phyloP scores from a whole-genome alignment of 2,113 vertebrate species.

The Bucco capensis region DNA sequence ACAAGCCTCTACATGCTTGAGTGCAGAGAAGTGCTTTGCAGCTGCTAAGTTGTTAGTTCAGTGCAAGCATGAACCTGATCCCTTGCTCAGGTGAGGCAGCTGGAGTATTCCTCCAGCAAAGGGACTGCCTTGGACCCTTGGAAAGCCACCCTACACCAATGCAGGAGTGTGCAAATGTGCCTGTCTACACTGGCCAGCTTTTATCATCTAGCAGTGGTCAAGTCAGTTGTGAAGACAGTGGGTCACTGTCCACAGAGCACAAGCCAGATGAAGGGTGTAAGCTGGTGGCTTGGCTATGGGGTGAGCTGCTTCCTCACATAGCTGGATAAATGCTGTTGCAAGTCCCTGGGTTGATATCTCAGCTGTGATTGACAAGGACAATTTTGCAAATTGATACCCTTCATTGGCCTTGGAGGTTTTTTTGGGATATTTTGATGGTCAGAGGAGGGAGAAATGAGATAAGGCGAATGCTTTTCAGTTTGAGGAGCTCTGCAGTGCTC shows the following conservation, averaged over 20 bases:
- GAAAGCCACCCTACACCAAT: accelerated
- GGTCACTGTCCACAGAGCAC: neutral
- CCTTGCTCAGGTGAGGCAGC: neutral
- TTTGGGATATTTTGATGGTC: neutral
- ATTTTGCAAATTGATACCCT: neutral
- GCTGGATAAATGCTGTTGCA: neutral
- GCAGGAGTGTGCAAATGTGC: neutral
- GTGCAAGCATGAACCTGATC: neutral
- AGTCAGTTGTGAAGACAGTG: neutral
- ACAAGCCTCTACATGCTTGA: neutral
- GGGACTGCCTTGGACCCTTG: neutral
- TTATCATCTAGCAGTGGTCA: neutral
- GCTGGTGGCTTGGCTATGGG: neutral
- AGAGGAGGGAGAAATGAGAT: neutral
- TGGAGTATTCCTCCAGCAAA: neutral
- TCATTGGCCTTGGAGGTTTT: neutral
- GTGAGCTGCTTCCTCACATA: neutral
- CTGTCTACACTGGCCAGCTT: neutral
- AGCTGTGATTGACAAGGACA: neutral
- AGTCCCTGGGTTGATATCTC: neutral
- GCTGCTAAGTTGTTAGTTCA: neutral
- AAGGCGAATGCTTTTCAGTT: neutral
- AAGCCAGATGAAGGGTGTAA: neutral
- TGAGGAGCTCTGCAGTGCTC: neutral
- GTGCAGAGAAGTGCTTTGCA: neutral